A percentile compares a stretch with the other conserved stretches of the same genome.
Evolutionary conservation across 2,113 vertebrate genomes (phyloP).

Genomic region (Notechis scutatus): DNA sequence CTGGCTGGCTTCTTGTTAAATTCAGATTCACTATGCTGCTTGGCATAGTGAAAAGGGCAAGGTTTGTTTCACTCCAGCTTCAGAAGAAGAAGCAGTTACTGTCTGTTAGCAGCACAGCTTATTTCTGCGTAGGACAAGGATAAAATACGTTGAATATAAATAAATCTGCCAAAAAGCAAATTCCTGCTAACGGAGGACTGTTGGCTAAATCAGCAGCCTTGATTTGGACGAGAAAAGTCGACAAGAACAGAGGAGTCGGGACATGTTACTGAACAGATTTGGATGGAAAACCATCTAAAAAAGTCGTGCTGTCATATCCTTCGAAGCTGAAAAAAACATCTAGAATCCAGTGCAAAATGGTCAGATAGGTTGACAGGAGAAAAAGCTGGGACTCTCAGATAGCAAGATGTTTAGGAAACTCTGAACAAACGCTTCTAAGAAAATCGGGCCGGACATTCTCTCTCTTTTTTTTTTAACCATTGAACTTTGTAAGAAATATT

Average conservation of each 20-base stretch:
- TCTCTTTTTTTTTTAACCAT: background rate
- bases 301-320: constrained; percentile 33
- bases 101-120: background rate
- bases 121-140: background rate
- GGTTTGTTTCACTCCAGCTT: background rate
- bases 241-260: constrained; percentile 29
- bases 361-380: constrained; percentile 27
- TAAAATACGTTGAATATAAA: constrained; percentile 21
- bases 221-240: constrained; percentile 30
- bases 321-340: constrained; percentile 39
- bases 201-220: constrained; percentile 41
- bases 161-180: background rate
- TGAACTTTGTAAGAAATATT: background rate
- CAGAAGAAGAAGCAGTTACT: background rate
- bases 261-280: constrained; percentile 30
- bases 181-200: background rate
- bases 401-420: constrained; percentile 24
- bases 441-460: background rate
- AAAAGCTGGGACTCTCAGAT: background rate
- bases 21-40: background rate
- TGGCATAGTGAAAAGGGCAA: constrained; percentile 1
- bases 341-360: constrained; percentile 28
- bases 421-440: background rate
- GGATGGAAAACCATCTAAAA: constrained; percentile 37
- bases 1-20: background rate